A percentile compares a stretch with the other conserved stretches of the same genome.
phyloP scores from a whole-genome alignment of 2,888 invertebrate genomes.

The Griposia aprilina region DNA sequence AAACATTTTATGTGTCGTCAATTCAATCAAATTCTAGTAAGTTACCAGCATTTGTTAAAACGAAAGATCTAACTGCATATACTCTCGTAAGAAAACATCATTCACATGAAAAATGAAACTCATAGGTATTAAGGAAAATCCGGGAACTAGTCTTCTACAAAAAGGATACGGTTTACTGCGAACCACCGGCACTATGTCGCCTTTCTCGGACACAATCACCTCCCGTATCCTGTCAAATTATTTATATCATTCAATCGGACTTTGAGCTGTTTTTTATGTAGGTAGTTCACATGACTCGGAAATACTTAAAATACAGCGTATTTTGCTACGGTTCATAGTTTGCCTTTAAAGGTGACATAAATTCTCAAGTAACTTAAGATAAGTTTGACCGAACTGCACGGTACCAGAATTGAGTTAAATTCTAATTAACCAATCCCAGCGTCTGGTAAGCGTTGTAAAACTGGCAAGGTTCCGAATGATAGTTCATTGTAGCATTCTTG shows the following conservation, averaged over 20 bases:
- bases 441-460: constrained; percentile 23
- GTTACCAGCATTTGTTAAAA: background rate
- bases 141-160: constrained; percentile 35
- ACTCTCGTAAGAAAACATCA: constrained; percentile 13
- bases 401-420: constrained; percentile 19
- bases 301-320: constrained; percentile 3
- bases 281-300: constrained; percentile 17
- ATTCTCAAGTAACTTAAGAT: constrained; percentile 13
- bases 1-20: constrained; percentile 12
- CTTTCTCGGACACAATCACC: constrained; percentile 40
- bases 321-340: constrained; percentile 6
- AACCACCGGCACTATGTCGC: constrained; percentile 21
- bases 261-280: constrained; percentile 18
- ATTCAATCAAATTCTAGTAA: background rate
- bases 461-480: background rate
- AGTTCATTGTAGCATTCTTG: constrained; percentile 15
- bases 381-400: constrained; percentile 26
- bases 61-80: background rate
- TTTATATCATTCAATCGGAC: constrained; percentile 33
- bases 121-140: constrained; percentile 39
- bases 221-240: constrained; percentile 27
- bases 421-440: constrained; percentile 26
- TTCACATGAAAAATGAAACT: constrained; percentile 34
- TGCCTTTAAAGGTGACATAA: constrained; percentile 18
- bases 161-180: constrained; percentile 26